These are phyloP conservation scores for Adelosebastes latens DNA, from an alignment of 2,797 vertebrate genomes.

Conservation along the genomic window DNA sequence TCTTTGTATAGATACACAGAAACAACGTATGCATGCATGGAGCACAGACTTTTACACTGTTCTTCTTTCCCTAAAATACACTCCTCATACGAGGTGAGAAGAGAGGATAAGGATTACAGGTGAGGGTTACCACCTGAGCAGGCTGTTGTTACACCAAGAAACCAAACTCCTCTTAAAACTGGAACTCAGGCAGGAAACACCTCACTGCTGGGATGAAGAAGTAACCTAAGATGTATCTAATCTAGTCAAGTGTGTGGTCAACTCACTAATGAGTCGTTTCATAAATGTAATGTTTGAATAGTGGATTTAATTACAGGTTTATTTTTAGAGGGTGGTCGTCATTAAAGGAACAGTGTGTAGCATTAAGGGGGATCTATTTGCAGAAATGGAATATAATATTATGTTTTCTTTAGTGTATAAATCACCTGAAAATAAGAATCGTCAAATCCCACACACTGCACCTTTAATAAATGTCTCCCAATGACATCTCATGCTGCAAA, in stretches of 20 bases:
- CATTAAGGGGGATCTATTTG: rapidly evolving
- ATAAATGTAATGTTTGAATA: slow-evolving; percentile 1
- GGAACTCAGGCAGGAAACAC: slow-evolving; percentile 43
- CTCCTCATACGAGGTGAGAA: slow-evolving; percentile 1
- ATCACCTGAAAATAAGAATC: too few relatives aligned
- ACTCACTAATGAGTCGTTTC: slow-evolving; percentile 2
- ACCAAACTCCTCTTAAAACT: slow-evolving; percentile 69
- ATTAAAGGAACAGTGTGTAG: background rate
- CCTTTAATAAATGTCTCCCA: background rate
- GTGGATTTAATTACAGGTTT: background rate
- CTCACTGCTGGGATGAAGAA: slow-evolving; percentile 13
- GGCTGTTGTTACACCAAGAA: slow-evolving; percentile 72
- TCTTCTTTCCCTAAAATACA: background rate
- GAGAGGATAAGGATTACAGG: slow-evolving; percentile 29
- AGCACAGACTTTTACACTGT: background rate
- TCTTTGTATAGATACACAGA: background rate
- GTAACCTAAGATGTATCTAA: slow-evolving; percentile 63
- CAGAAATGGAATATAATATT: too few relatives aligned
- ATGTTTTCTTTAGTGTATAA: too few relatives aligned
- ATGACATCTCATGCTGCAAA: background rate
- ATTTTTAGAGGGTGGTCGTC: background rate
- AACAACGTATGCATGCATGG: background rate
- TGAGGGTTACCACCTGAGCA: slow-evolving; percentile 36
- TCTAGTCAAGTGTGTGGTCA: slow-evolving; percentile 40
- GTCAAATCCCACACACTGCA: background rate